Conservation (phyloP, 2,888 invertebrate genomes). For the Venusia cambrica region DNA sequence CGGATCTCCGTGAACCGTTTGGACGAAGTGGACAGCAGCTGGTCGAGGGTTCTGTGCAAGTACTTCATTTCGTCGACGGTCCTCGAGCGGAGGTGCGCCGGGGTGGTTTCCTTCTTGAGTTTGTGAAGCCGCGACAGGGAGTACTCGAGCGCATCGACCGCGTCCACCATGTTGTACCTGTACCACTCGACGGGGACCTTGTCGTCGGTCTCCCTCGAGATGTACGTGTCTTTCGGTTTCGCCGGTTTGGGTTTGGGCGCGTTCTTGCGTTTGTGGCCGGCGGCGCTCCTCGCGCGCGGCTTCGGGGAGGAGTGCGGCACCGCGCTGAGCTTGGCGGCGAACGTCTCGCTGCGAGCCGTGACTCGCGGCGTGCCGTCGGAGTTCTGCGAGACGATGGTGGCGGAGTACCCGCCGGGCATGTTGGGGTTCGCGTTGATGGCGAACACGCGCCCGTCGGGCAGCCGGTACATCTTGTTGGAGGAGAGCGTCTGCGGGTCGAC, state of each 20-base stretch:
- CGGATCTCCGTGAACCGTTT: constrained; percentile 77
- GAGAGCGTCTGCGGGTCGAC: constrained; percentile 76
- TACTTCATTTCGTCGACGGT: constrained; percentile 72
- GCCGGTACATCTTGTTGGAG: constrained; percentile 75
- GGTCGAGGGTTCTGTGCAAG: constrained; percentile 78
- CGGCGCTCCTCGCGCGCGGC: constrained; percentile 3
- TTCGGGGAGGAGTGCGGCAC: constrained; percentile 33
- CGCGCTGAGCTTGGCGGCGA: constrained; percentile 63
- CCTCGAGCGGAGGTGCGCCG: constrained; percentile 66
- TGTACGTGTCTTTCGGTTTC: constrained; percentile 24
- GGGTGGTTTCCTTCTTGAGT: constrained; percentile 71
- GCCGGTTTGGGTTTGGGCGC: constrained; percentile 28
- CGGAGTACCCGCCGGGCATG: constrained; percentile 77
- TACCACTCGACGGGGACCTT: constrained; percentile 80
- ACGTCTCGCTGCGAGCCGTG: constrained; percentile 54
- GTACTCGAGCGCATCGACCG: constrained; percentile 80
- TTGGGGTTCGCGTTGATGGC: constrained; percentile 72
- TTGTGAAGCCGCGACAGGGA: constrained; percentile 73
- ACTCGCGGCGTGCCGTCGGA: constrained; percentile 49
- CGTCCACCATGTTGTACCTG: constrained; percentile 79
- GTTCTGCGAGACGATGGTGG: constrained; percentile 69
- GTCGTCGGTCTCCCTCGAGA: constrained; percentile 40
- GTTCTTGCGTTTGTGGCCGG: constrained; percentile 14
- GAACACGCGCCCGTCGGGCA: constrained; percentile 75
- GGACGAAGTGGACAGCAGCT: constrained; percentile 75